Evolutionary conservation across 2,888 invertebrate genomes (phyloP), one percentile per base, ranked within the genome.

Genomic region (Melanostoma mellinum): DNA sequence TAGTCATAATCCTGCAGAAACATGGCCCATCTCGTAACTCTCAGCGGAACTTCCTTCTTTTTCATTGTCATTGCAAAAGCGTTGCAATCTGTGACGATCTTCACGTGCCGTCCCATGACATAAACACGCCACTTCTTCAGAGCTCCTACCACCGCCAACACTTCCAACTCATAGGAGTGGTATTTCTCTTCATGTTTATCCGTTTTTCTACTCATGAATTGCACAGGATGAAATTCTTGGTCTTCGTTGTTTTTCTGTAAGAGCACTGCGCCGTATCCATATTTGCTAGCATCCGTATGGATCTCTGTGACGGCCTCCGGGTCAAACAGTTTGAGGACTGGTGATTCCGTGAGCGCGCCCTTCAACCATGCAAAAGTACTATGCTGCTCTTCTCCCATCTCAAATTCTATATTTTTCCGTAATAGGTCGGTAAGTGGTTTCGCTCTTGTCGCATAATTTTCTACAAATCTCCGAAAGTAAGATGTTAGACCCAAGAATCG

Each of bases 121-220:
- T 69, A 69, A 2, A 40, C 6, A 2, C 86, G 40, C 68, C 86
- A 87, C 42, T 86, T 87, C 30, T 85, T 85, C 8, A 87, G 30
- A 1, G 86, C 80, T 30, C 55, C 69, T 6, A 86, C 63, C 9
- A 88, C 76, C 0, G 87, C 87, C 2, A 86, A 3, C 0, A 71
- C 81, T 56, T 87, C 86, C 6, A 87, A 30, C 46, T 86, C 86
- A n/a, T 88, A 87, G 4, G 86, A 86, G 9, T 68, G 55, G 35
- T 85, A 86, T 5, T 79, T 81, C 4, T 81, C 74, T 63, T 88
- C 87, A 0, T 76, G 75, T 0, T 44, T 48, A 0, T 79, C 79
- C 4, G 87, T 87, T 60, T 82, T 86, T 4, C 75, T 61, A 32
- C 87, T 87, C 46, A 76, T 75, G 40, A 81, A 87, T 68, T 86